Percentiles rank a stretch among this genome's conserved stretches.
phyloP scores from a whole-genome alignment of 2,113 vertebrate genomes.

The Phoenicopterus ruber region DNA sequence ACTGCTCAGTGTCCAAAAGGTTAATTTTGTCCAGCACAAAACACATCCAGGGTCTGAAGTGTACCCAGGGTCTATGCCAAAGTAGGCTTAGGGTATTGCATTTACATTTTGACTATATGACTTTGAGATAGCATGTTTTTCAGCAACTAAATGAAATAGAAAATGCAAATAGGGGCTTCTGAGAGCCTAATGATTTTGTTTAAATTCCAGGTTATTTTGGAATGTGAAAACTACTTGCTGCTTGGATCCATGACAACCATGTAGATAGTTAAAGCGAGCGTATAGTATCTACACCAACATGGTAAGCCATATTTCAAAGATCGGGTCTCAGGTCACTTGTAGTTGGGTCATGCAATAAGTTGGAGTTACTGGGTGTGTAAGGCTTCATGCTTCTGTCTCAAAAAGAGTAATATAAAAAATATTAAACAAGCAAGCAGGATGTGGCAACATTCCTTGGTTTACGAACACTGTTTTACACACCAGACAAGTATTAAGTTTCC shows the following conservation, averaged over 20 bases:
- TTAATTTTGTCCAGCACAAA: not conserved
- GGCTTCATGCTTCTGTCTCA: not conserved
- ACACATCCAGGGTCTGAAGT: not conserved
- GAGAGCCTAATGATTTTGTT: not conserved
- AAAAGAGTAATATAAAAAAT: not conserved
- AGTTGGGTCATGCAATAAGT: not conserved
- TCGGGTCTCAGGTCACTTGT: not conserved
- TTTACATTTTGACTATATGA: conserved; percentile 1
- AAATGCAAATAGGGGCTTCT: not conserved
- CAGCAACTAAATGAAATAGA: not conserved
- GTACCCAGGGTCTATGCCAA: not conserved
- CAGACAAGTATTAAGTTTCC: not conserved
- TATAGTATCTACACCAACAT: not conserved
- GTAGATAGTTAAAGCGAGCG: too few species aligned
- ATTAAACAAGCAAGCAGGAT: not conserved
- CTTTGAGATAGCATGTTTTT: not conserved
- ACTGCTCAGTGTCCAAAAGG: not conserved
- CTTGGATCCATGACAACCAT: conserved; percentile 2
- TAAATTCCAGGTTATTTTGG: conserved; percentile 41
- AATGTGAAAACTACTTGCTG: conserved; percentile 8
- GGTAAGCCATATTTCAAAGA: conserved; percentile 19
- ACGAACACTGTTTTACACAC: not conserved
- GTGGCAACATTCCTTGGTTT: not conserved
- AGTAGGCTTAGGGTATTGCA: not conserved
- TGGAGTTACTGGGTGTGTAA: not conserved